Percentiles rank a stretch among this genome's conserved stretches.
These are phyloP conservation scores for Bubalus kerabau DNA, from an alignment of 2,113 vertebrate species.

Conservation along the genomic window DNA sequence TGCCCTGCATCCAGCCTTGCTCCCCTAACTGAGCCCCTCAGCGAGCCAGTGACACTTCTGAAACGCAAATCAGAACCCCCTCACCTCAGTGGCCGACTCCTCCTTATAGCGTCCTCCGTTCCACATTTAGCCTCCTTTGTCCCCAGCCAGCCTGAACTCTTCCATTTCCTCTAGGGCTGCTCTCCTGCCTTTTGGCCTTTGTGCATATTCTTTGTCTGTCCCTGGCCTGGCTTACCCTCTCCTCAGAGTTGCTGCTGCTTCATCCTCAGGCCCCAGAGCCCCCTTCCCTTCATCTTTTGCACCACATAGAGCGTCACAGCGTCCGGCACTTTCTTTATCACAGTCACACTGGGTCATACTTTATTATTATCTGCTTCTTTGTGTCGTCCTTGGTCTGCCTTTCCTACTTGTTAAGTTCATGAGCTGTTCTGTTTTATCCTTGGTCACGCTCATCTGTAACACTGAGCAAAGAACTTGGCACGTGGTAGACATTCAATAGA, in stretches of 20 bases:
- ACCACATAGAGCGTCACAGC: not conserved
- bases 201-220: not conserved
- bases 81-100: not conserved
- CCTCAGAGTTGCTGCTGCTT: too few species aligned
- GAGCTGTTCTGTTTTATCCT: not conserved
- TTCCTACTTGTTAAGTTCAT: not conserved
- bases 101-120: too few species aligned
- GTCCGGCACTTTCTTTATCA: not conserved
- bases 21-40: not conserved
- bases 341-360: not conserved
- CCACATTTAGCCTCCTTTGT: too few species aligned
- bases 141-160: not conserved
- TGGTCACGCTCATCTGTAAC: not conserved
- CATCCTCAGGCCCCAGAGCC: not conserved
- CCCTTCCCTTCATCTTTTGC: not conserved
- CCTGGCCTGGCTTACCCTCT: not conserved
- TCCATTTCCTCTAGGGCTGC: accelerated
- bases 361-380: not conserved
- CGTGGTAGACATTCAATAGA: not conserved
- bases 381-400: not conserved
- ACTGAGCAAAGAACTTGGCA: not conserved
- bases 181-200: not conserved
- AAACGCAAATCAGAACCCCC: not conserved
- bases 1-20: too few species aligned
- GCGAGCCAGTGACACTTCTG: not conserved